Base-by-base conservation (phyloP, 2,888 invertebrate genomes). In the Formica aserva region DNA sequence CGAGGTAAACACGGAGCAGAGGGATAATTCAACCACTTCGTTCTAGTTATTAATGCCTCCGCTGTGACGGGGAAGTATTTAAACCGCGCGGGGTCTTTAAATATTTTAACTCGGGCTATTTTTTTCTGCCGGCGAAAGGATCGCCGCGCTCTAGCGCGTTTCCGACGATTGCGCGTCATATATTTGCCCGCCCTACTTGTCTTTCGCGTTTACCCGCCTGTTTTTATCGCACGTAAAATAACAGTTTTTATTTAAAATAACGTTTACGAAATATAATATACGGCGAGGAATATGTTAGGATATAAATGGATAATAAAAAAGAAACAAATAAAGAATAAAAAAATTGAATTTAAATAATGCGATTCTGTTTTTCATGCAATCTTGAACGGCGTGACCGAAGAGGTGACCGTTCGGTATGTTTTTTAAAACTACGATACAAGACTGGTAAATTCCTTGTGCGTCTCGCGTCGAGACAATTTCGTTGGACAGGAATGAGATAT, bases 21-120 rank as follows among this genome's bases (percentile, higher is more conserved):
- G 82, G 85, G 85, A 89, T 89, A 89, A 89, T 89, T 89, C 85
- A 89, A 86, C 82, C 86, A 82, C 87, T 89, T 89, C 88, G 89
- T 89, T 89, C 89, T 83, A 78, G 88, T 89, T 89, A 89, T 89
- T 89, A 89, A 89, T 89, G 87, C 82, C 81, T 65, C 83, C 38
- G 65, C 72, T 62, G 52, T 75, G 76, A 63, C 82, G 57, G 66
- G 66, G 60, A 72, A 76, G 82, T 65, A 87, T 82, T 45, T 75
- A 77, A 65, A 78, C 57, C 65, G 52, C 63, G 80, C 81, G 83
- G 83, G 82, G 81, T 86, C 87, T 89, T 86, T 82, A 84, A 89
- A 85, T 77, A 87, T 65, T 77, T 78, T 83, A 85, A 86, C 88
- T 89, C 89, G 69, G 41, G 72, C 82, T 75, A 77, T 77, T 83